These are phyloP conservation scores for Carettochelys insculpta DNA, from an alignment of 2,113 vertebrate species.

Conservation along the genomic window DNA sequence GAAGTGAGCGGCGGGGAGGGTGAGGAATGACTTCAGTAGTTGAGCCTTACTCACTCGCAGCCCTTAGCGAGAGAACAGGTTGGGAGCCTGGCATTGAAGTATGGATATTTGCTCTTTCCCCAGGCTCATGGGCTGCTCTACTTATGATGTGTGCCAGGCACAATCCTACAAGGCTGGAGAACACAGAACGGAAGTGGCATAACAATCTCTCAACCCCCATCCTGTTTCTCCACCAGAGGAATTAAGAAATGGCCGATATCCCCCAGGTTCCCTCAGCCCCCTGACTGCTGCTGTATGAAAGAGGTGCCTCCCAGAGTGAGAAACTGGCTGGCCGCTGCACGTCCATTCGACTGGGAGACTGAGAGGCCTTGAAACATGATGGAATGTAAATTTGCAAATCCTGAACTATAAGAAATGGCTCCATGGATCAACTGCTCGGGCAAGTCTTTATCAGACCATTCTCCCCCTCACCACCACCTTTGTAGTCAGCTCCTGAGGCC, in stretches of 20 bases:
- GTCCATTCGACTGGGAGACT: background rate
- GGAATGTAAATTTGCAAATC: too few species aligned
- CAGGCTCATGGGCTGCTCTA: background rate
- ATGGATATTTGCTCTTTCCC: accelerated
- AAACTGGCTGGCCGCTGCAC: accelerated
- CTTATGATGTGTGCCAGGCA: accelerated
- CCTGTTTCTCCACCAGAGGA: accelerated
- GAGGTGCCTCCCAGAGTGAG: accelerated
- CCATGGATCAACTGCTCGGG: accelerated
- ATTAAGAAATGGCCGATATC: background rate
- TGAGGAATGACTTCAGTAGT: too few species aligned
- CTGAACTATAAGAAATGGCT: accelerated
- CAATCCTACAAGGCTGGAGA: accelerated
- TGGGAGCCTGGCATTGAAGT: accelerated
- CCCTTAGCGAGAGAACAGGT: too few species aligned
- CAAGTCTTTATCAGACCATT: background rate
- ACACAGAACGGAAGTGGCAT: background rate
- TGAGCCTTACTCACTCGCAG: too few species aligned
- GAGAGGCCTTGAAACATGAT: accelerated
- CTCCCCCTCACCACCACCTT: accelerated
- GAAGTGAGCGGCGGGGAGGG: too few species aligned
- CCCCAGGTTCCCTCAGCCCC: accelerated
- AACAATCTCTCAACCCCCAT: accelerated
- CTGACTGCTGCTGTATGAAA: background rate
- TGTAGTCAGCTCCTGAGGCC: background rate